Conservation (phyloP, 2,113 vertebrate species). For the Oreochromis niloticus region DNA sequence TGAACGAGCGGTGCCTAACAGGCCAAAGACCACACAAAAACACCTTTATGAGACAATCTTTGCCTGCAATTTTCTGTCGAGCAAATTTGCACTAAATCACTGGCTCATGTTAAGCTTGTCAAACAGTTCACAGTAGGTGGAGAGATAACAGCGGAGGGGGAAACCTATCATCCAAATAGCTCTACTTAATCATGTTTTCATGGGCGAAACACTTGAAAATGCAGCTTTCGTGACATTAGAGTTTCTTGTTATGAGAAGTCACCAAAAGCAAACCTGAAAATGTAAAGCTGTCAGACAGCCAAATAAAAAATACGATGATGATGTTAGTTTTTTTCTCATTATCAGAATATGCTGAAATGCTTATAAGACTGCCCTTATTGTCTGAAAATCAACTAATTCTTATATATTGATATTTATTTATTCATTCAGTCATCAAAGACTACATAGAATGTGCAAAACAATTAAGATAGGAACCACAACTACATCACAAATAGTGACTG, state of each 20-base stretch:
- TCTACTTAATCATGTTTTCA: slow-evolving; percentile 33
- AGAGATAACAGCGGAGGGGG: slow-evolving; percentile 24
- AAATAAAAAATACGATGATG: background rate
- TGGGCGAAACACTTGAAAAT: slow-evolving; percentile 29
- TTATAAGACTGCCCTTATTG: background rate
- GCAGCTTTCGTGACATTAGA: slow-evolving; percentile 7
- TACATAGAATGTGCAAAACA: background rate
- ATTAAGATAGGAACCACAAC: background rate
- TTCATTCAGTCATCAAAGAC: background rate
- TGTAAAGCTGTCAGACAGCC: background rate
- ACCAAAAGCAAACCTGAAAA: background rate
- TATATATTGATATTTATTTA: background rate
- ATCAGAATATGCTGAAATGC: background rate
- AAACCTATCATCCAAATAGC: slow-evolving; percentile 35
- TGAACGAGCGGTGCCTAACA: background rate
- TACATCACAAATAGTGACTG: too few species aligned
- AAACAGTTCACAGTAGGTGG: slow-evolving; percentile 40
- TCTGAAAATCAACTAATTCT: background rate
- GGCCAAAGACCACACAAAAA: background rate
- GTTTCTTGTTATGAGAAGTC: background rate
- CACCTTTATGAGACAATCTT: background rate
- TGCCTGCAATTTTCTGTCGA: background rate
- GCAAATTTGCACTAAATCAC: slow-evolving; percentile 1
- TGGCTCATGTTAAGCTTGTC: slow-evolving; percentile 22
- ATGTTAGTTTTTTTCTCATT: background rate